A percentile compares a stretch with the other conserved stretches of the same genome.
Conservation (phyloP, 2,797 vertebrate genomes). For the Apogon talboti region DNA sequence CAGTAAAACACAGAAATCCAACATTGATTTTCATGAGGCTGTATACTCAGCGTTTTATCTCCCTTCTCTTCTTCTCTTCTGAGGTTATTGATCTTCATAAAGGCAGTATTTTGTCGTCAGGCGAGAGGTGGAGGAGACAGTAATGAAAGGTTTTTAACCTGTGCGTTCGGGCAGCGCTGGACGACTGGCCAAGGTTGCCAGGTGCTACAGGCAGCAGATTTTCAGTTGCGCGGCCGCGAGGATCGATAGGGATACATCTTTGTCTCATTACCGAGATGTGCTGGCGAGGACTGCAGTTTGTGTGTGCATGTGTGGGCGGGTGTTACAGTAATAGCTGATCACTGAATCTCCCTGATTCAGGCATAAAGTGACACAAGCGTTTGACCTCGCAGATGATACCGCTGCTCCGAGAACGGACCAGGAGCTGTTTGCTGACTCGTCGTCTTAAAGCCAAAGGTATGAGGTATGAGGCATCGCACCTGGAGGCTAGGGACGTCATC, state of each 20-base stretch:
- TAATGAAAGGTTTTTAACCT: conserved; percentile 82
- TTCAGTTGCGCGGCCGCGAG: conserved; percentile 47
- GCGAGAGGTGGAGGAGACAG: conserved; percentile 69
- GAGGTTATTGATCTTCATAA: conserved; percentile 81
- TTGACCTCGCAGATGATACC: conserved; percentile 22
- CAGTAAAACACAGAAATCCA: conserved; percentile 80
- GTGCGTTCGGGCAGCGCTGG: conserved; percentile 57
- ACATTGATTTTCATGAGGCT: conserved; percentile 75
- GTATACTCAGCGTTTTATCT: conserved; percentile 73
- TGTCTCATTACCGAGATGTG: conserved; percentile 75
- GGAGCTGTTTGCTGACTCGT: not conserved
- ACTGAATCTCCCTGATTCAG: conserved; percentile 31
- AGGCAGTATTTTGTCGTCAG: conserved; percentile 76
- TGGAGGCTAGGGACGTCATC: no score
- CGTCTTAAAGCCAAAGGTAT: not conserved
- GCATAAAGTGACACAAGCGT: conserved; percentile 20
- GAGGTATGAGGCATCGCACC: no score
- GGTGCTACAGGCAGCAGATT: conserved; percentile 75
- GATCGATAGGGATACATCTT: conserved; percentile 78
- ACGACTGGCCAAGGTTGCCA: conserved; percentile 56
- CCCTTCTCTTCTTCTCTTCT: conserved; percentile 55
- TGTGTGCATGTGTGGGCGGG: conserved; percentile 27
- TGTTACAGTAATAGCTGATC: conserved; percentile 38
- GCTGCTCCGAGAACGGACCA: not conserved
- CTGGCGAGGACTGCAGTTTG: conserved; percentile 14